Evolutionary conservation across 2,888 invertebrate species (phyloP).

Genomic region (Stramonita haemastoma): DNA sequence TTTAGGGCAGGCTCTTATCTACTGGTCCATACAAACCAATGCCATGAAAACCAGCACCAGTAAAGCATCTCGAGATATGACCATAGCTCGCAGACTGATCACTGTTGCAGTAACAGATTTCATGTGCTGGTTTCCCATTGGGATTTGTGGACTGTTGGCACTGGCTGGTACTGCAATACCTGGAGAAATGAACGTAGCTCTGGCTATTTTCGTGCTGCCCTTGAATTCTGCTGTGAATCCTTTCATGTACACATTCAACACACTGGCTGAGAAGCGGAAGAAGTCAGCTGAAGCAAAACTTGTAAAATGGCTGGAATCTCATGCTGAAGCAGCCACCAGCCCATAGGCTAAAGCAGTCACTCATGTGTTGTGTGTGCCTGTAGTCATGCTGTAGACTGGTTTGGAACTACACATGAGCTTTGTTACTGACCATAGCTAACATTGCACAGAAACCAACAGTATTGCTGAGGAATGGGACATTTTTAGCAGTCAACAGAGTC

Average conservation of each 20-base stretch:
- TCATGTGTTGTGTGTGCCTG: too few species aligned
- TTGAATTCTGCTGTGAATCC: slow-evolving; percentile 32
- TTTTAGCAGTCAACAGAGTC: too few species aligned
- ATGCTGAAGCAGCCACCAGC: neutral
- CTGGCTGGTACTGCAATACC: neutral
- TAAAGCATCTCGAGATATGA: neutral
- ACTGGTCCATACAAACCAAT: slow-evolving; percentile 56
- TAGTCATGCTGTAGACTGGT: too few species aligned
- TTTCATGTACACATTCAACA: slow-evolving; percentile 29
- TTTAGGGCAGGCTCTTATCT: slow-evolving; percentile 71
- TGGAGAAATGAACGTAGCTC: slow-evolving; percentile 27
- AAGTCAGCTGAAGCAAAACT: neutral
- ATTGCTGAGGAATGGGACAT: too few species aligned
- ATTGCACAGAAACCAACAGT: too few species aligned
- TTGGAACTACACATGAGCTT: too few species aligned
- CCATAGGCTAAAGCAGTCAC: neutral
- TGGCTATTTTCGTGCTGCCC: slow-evolving; percentile 26
- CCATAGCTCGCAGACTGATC: slow-evolving; percentile 24
- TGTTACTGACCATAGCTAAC: too few species aligned
- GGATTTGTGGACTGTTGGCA: slow-evolving; percentile 27
- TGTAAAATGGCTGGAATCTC: neutral
- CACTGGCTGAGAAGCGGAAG: neutral
- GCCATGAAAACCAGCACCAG: neutral
- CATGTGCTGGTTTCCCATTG: slow-evolving; percentile 36
- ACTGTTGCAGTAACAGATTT: slow-evolving; percentile 21